These are phyloP conservation scores for Thaleichthys pacificus DNA, from an alignment of 2,797 vertebrate species.

Conservation along the genomic window DNA sequence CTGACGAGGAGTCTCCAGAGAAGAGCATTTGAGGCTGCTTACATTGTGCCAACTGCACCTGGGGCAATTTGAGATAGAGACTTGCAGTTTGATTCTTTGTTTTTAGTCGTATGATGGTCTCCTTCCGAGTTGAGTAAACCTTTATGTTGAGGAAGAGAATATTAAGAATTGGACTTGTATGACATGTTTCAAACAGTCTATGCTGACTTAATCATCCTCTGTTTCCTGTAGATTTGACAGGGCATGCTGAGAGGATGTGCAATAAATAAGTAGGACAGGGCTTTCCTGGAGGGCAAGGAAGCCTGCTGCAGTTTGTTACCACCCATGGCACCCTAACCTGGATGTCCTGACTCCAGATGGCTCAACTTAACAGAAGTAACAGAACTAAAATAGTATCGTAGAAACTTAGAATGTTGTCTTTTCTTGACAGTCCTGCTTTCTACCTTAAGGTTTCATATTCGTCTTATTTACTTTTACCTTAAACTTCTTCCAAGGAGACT, in stretches of 20 bases:
- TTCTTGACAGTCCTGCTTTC: constrained; percentile 40
- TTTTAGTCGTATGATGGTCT: too few species aligned
- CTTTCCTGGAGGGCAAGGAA: constrained; percentile 61
- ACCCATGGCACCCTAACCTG: constrained; percentile 37
- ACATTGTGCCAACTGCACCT: background rate
- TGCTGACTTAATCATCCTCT: constrained; percentile 45
- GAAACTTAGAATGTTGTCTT: constrained; percentile 40
- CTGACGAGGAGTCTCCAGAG: constrained; percentile 42
- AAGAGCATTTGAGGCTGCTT: background rate
- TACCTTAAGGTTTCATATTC: constrained; percentile 31
- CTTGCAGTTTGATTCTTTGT: too few species aligned
- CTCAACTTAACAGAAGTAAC: constrained; percentile 80
- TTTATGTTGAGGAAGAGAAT: background rate
- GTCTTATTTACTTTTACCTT: constrained; percentile 17
- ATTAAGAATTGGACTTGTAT: background rate
- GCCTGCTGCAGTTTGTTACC: constrained; percentile 61
- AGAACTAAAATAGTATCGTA: constrained; percentile 40
- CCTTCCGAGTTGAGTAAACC: too few species aligned
- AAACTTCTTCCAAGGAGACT: too few species aligned
- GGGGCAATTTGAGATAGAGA: background rate
- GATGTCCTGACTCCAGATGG: constrained; percentile 80
- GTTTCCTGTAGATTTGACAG: constrained; percentile 67
- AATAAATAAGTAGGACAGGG: constrained; percentile 61
- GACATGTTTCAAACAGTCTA: constrained; percentile 15
- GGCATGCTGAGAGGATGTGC: constrained; percentile 68